Conservation (phyloP, 2,888 invertebrate species). For the Capitulum mitella region DNA sequence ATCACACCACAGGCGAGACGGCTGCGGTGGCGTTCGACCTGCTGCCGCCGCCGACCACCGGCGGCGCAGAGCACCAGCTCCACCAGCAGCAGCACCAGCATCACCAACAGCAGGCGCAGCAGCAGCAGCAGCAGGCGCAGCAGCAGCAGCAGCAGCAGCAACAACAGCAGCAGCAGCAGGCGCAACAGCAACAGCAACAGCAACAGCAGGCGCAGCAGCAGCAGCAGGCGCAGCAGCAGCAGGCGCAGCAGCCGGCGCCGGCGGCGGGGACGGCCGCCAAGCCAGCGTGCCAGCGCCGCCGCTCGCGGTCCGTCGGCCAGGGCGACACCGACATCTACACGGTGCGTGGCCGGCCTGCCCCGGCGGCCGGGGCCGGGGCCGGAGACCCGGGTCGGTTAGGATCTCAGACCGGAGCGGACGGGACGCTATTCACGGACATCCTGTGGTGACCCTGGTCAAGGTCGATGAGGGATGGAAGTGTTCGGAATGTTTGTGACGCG, state of each 20-base stretch:
- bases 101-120: neutral
- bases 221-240: neutral
- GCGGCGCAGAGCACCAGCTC: neutral
- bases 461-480: no score
- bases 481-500: no score
- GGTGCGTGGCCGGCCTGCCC: neutral
- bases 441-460: no score
- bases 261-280: neutral
- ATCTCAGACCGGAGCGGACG: no score
- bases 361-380: no score
- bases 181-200: neutral
- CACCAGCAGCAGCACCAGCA: neutral
- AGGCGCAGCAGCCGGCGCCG: neutral
- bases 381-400: no score
- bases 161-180: neutral
- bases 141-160: neutral
- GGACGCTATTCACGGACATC: no score
- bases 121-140: neutral
- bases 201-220: neutral
- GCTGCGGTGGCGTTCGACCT: neutral
- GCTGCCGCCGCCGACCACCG: neutral
- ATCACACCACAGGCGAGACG: neutral
- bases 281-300: neutral
- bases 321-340: constrained; percentile 17
- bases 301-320: constrained; percentile 2